phyloP scores from a whole-genome alignment of 2,888 invertebrate species.

The Dryococelus australis region DNA sequence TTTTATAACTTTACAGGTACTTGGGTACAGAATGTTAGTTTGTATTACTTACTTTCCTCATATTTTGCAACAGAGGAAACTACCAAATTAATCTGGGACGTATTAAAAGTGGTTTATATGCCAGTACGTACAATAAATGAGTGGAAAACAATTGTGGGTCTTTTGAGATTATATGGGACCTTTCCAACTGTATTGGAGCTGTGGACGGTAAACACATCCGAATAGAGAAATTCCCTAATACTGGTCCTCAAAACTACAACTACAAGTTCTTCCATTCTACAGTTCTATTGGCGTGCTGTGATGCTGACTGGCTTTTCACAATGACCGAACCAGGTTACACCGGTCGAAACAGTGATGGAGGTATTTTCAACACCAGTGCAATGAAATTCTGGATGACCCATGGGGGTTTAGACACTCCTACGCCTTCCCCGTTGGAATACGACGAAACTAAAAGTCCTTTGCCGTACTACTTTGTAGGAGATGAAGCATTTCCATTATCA shows the following conservation, averaged over 20 bases:
- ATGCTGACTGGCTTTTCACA: constrained; percentile 52
- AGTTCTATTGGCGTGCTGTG: too few species aligned
- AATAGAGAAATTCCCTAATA: constrained; percentile 50
- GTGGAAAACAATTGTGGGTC: constrained; percentile 34
- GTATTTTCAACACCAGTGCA: constrained; percentile 49
- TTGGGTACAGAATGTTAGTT: too few species aligned
- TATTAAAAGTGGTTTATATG: too few species aligned
- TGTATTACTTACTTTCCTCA: too few species aligned
- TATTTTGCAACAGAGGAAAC: too few species aligned
- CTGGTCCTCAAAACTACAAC: constrained; percentile 50
- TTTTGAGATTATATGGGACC: constrained; percentile 50
- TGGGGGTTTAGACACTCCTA: neutral
- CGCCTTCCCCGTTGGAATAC: neutral
- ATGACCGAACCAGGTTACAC: constrained; percentile 52
- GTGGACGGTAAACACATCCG: constrained; percentile 51
- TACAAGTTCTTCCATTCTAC: too few species aligned
- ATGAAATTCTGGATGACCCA: constrained; percentile 39
- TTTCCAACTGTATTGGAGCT: constrained; percentile 50
- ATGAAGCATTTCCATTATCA: neutral
- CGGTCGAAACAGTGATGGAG: constrained; percentile 53
- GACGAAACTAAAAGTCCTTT: neutral
- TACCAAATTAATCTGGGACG: too few species aligned
- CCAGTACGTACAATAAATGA: neutral
- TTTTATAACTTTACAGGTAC: too few species aligned
- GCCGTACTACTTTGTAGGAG: neutral